These are phyloP conservation scores for Glyptemys insculpta DNA, from an alignment of 2,797 vertebrate species.

Conservation along the genomic window DNA sequence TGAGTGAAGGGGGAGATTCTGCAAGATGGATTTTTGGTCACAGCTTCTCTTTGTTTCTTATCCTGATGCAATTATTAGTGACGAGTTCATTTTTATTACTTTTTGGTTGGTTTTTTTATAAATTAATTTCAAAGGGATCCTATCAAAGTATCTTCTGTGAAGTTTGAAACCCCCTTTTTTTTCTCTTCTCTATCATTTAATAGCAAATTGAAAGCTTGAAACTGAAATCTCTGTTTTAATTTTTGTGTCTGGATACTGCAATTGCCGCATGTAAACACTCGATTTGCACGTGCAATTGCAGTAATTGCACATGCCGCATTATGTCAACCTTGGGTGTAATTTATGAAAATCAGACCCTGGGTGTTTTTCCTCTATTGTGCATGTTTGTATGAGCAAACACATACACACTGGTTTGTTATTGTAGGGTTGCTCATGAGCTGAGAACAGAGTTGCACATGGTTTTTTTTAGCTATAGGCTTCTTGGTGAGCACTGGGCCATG, in stretches of 20 bases:
- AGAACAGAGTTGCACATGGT: background rate
- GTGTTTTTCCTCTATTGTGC: background rate
- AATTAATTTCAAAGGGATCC: background rate
- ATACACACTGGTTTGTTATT: background rate
- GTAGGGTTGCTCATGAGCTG: fast-evolving
- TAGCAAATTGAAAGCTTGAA: background rate
- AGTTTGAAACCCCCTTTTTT: fast-evolving
- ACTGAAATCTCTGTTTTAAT: background rate
- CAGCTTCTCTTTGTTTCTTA: background rate
- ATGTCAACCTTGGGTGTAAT: background rate
- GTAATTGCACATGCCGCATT: fast-evolving
- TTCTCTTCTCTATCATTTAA: background rate
- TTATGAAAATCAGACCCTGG: background rate
- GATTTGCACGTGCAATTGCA: background rate
- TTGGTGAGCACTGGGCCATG: background rate
- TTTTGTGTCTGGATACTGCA: background rate
- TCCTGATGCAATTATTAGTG: background rate
- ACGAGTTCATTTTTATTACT: background rate
- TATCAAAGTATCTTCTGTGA: background rate
- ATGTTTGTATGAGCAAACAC: background rate
- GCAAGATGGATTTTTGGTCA: slow-evolving; percentile 33
- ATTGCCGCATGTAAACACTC: background rate
- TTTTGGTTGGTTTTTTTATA: background rate
- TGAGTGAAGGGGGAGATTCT: slow-evolving; percentile 38
- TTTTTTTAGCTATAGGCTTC: background rate